Percentiles rank a stretch among this genome's conserved stretches.
phyloP scores from a whole-genome alignment of 2,797 vertebrate genomes.

The Sebastes minor region DNA sequence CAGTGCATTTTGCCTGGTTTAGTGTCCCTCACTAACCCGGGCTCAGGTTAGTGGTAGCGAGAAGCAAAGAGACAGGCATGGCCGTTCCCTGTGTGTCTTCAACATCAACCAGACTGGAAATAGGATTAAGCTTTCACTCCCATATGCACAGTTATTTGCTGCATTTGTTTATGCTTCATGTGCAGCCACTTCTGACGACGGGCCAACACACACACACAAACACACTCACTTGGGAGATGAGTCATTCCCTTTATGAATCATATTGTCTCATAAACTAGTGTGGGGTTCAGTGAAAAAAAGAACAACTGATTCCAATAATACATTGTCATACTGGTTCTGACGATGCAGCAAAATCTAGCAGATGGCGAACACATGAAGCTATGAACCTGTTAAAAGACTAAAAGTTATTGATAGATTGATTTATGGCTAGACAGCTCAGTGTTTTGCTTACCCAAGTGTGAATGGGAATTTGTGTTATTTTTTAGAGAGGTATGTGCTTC shows the following conservation, averaged over 20 bases:
- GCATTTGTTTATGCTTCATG: conserved; percentile 52
- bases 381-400: neutral
- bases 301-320: conserved; percentile 8
- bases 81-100: conserved; percentile 20
- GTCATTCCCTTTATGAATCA: conserved; percentile 74
- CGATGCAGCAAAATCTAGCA: conserved; percentile 2
- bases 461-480: neutral
- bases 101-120: conserved; percentile 41
- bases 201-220: conserved; percentile 15
- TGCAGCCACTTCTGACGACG: conserved; percentile 37
- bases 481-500: neutral
- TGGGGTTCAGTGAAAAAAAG: conserved; percentile 26
- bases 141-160: conserved; percentile 34
- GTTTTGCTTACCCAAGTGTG: neutral
- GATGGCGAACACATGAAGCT: conserved; percentile 8
- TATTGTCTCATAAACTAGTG: conserved; percentile 52
- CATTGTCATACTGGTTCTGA: conserved; percentile 27
- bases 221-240: conserved; percentile 53
- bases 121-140: conserved; percentile 46
- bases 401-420: neutral
- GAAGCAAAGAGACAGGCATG: conserved; percentile 48
- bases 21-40: conserved; percentile 26
- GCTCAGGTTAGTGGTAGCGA: conserved; percentile 39
- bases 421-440: neutral
- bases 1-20: conserved; percentile 45